Evolutionary conservation across 2,888 invertebrate species (phyloP).

Genomic region (Pyrrhia umbra): DNA sequence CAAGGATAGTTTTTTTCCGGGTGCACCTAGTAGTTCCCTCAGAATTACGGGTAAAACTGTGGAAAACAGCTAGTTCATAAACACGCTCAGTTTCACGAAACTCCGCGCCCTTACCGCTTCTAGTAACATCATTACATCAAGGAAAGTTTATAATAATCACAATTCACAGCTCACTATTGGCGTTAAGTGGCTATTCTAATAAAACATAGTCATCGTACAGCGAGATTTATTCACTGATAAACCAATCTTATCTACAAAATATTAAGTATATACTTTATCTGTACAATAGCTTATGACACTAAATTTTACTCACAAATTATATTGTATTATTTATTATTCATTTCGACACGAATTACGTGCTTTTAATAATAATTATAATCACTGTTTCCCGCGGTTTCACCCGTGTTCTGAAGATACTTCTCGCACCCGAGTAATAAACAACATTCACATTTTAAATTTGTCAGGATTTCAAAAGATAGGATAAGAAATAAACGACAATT

Average conservation of each 20-base stretch:
- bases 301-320: neutral
- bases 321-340: neutral
- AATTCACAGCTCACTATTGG: constrained; percentile 72
- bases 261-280: constrained; percentile 39
- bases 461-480: no score
- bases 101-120: constrained; percentile 55
- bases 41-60: no score
- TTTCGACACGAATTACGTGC: no score
- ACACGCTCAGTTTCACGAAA: constrained; percentile 2
- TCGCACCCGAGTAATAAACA: no score
- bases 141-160: constrained; percentile 67
- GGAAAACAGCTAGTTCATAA: no score
- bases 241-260: constrained; percentile 57
- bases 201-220: constrained; percentile 69
- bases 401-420: no score
- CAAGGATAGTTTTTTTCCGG: no score
- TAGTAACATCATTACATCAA: constrained; percentile 47
- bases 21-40: no score
- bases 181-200: constrained; percentile 73
- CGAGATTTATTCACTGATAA: constrained; percentile 62
- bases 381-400: no score
- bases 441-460: no score
- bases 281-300: constrained; percentile 22
- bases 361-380: no score
- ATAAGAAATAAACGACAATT: no score